A percentile compares a stretch with the other conserved stretches of the same genome.
phyloP scores from a whole-genome alignment of 2,888 invertebrate species.

The Diaprepes abbreviatus region DNA sequence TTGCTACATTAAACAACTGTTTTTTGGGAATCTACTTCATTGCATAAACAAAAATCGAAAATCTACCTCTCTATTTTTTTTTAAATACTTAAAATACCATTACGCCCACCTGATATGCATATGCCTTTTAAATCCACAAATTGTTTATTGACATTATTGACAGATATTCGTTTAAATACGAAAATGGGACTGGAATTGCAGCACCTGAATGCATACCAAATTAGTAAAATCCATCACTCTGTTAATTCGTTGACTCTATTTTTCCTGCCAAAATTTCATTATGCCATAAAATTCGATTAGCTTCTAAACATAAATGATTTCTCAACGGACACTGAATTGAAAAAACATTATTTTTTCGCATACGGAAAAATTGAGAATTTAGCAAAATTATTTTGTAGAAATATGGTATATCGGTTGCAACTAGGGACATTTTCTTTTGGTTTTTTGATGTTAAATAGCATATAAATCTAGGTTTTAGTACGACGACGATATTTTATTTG shows the following conservation, averaged over 20 bases:
- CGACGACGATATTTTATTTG: too few relatives aligned
- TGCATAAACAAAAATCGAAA: too few relatives aligned
- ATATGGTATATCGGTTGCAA: too few relatives aligned
- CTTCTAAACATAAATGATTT: neutral
- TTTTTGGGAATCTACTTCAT: too few relatives aligned
- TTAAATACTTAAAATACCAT: neutral
- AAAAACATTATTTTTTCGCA: neutral
- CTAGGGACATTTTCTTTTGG: too few relatives aligned
- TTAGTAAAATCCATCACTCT: constrained; percentile 6
- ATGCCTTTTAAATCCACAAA: neutral
- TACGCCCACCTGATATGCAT: neutral
- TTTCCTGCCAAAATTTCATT: neutral
- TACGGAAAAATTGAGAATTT: neutral
- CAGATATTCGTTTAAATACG: constrained; percentile 29
- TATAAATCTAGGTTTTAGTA: too few relatives aligned
- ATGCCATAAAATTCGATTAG: neutral
- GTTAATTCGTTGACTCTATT: constrained; percentile 9
- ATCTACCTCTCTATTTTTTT: too few relatives aligned
- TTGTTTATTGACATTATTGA: constrained; percentile 10
- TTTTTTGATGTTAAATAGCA: too few relatives aligned
- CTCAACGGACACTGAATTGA: constrained; percentile 1
- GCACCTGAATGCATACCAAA: constrained; percentile 15
- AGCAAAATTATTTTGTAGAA: neutral
- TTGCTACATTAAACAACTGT: too few relatives aligned
- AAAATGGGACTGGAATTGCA: constrained; percentile 18